These are phyloP conservation scores for Byasa hedistus DNA, from an alignment of 2,888 invertebrate genomes.

Conservation along the genomic window DNA sequence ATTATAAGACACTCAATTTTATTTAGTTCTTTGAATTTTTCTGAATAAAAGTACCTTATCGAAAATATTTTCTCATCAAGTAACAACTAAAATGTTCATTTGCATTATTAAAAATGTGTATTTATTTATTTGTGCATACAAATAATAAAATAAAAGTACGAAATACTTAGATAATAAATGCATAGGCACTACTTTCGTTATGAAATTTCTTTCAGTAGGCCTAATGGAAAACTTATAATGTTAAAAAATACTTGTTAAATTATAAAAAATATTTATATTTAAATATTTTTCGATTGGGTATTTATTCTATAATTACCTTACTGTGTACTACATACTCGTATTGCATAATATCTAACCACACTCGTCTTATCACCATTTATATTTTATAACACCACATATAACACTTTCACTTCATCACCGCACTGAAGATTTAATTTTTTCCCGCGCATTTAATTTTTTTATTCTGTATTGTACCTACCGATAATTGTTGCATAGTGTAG, in stretches of 20 bases:
- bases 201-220: neutral
- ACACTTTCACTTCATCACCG: conserved; percentile 37
- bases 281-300: neutral
- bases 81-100: too few species aligned
- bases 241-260: neutral
- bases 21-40: too few species aligned
- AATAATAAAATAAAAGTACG: too few species aligned
- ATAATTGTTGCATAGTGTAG: conserved; percentile 73
- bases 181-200: neutral
- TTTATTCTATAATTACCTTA: neutral
- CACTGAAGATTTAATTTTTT: conserved; percentile 31
- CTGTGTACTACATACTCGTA: neutral
- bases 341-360: conserved; percentile 5
- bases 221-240: neutral
- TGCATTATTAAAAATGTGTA: too few species aligned
- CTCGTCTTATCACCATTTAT: conserved; percentile 11
- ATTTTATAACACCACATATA: conserved; percentile 30
- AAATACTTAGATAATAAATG: too few species aligned
- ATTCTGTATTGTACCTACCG: conserved; percentile 63
- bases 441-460: conserved; percentile 41
- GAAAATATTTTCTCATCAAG: too few species aligned
- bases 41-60: too few species aligned
- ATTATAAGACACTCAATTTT: too few species aligned
- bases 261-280: neutral
- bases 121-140: too few species aligned